Evolutionary conservation across 2,888 invertebrate species (phyloP).

Genomic region (Heliconius sara): DNA sequence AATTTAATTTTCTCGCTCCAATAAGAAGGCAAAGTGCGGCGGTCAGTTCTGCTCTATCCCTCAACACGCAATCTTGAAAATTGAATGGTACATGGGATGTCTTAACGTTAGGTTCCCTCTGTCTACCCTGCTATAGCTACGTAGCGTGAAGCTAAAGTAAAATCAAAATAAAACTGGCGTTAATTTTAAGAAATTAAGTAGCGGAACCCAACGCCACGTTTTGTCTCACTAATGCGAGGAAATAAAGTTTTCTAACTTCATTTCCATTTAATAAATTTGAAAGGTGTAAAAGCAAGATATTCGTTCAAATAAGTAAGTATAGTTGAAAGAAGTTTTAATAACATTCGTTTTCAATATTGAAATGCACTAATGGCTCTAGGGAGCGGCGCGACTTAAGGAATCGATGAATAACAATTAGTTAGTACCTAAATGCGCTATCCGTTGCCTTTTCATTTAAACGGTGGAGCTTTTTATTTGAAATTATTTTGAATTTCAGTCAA

Average conservation of each 20-base stretch:
- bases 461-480: neutral
- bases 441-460: constrained; percentile 3
- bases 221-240: neutral
- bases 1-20: no score
- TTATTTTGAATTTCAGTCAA: neutral
- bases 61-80: neutral
- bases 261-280: neutral
- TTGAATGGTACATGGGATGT: neutral
- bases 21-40: no score
- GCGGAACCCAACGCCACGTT: neutral
- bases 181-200: neutral
- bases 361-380: constrained; percentile 27
- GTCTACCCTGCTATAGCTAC: neutral
- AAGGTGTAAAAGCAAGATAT: neutral
- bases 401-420: constrained; percentile 29
- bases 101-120: neutral
- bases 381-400: constrained; percentile 25
- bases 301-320: constrained; percentile 1
- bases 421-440: constrained; percentile 18
- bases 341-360: constrained; percentile 25
- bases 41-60: no score
- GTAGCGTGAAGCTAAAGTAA: neutral
- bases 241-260: neutral
- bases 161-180: neutral
- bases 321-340: constrained; percentile 11